A percentile compares a stretch with the other conserved stretches of the same genome.
Conservation (phyloP, 2,113 vertebrate species). For the Pipra filicauda region DNA sequence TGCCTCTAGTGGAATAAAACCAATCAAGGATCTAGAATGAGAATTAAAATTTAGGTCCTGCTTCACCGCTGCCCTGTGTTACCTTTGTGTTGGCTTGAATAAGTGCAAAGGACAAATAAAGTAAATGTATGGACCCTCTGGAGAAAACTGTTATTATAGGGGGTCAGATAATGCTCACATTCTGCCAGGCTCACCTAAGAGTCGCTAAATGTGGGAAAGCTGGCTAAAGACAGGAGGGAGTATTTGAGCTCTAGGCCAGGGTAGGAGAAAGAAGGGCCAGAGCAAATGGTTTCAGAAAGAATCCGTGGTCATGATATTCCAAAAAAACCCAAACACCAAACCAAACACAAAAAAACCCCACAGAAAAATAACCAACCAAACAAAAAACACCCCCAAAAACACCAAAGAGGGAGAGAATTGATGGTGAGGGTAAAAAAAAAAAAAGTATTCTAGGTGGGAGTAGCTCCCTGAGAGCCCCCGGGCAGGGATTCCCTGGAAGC, state of each 20-base stretch:
- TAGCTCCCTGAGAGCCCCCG: not conserved
- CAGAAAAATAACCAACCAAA: too few species aligned
- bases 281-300: not conserved
- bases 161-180: not conserved
- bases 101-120: slow-evolving; percentile 6
- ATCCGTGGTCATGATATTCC: not conserved
- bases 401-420: not conserved
- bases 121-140: not conserved
- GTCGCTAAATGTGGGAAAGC: not conserved
- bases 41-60: slow-evolving; percentile 19
- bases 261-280: not conserved
- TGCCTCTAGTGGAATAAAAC: slow-evolving; percentile 42
- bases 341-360: too few species aligned
- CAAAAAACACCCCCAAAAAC: too few species aligned
- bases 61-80: not conserved
- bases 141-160: not conserved
- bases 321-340: not conserved
- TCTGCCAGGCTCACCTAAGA: not conserved
- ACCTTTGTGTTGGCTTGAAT: slow-evolving; percentile 19
- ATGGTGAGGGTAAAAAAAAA: not conserved
- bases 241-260: not conserved
- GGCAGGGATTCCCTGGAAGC: not conserved
- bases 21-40: slow-evolving; percentile 18
- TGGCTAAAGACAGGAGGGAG: not conserved
- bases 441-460: not conserved